Conservation (phyloP, 2,797 vertebrate genomes). For the Phalanger gymnotis region DNA sequence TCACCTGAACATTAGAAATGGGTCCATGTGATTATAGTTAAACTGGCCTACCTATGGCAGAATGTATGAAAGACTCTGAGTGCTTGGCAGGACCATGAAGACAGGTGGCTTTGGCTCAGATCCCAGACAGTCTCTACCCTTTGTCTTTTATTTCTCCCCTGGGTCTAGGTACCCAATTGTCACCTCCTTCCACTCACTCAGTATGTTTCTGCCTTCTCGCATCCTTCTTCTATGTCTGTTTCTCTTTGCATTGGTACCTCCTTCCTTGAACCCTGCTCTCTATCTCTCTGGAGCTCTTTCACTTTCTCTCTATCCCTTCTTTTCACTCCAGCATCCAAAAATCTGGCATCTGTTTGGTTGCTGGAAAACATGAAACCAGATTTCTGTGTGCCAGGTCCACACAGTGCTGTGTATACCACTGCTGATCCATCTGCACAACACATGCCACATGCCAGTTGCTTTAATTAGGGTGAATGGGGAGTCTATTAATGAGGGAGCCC, state of each 20-base stretch:
- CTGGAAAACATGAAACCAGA: slow-evolving; percentile 40
- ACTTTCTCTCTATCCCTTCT: neutral
- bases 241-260: neutral
- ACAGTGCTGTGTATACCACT: neutral
- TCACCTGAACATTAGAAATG: neutral
- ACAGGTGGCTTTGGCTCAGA: slow-evolving; percentile 29
- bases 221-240: slow-evolving; percentile 48
- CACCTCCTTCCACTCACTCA: slow-evolving; percentile 53
- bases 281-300: neutral
- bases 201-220: slow-evolving; percentile 52
- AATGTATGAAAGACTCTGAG: slow-evolving; percentile 21
- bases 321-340: slow-evolving; percentile 21
- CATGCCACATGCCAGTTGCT: slow-evolving; percentile 7
- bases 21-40: neutral
- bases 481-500: neutral
- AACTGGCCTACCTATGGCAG: neutral
- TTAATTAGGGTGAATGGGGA: slow-evolving; percentile 46
- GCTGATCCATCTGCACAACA: slow-evolving; percentile 21
- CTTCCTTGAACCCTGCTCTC: neutral
- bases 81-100: slow-evolving; percentile 34
- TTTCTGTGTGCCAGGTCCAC: slow-evolving; percentile 18
- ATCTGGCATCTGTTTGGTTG: slow-evolving; percentile 58
- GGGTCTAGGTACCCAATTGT: slow-evolving; percentile 42
- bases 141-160: slow-evolving; percentile 44
- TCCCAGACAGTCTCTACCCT: slow-evolving; percentile 23